Evolutionary conservation across 2,888 invertebrate genomes (phyloP), one percentile per base, ranked within the genome.

Genomic region (Mesopsocus fuscifrons): DNA sequence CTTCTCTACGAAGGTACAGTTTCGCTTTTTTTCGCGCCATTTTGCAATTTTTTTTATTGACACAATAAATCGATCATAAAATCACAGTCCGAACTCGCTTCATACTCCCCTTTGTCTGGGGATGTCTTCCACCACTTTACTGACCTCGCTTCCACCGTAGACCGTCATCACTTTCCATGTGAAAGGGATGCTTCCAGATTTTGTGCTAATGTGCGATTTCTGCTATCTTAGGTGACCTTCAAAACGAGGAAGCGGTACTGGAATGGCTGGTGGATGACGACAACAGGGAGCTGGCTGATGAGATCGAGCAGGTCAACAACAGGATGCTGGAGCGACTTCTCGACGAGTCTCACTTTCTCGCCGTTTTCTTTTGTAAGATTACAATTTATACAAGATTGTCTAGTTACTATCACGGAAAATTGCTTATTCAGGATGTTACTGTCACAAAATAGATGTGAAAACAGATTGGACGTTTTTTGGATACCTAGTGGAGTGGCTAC

Each of bases 211-310:
- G n/a, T n/a, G n/a, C n/a, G n/a, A n/a, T n/a, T n/a, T n/a, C n/a
- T n/a, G n/a, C n/a, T n/a, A n/a, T n/a, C n/a, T 52, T 47, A 73
- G 89, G 89, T 20, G 89, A 91, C 62, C 64, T 91, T 41, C 87
- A 87, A 62, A 89, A 89, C 55, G 88, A 89, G 62, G 82, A 87
- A 54, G 83, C 83, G 0, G 87, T 91, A 20, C 64, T 91, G 42
- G 89, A 91, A 61, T 91, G 91, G 91, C 65, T 91, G 2, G 78
- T 84, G 50, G 89, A 91, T 57, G 91, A 91, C 55, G 89, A 91
- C 49, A 91, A 89, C 58, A 72, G 91, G 11, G 91, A 91, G 63
- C 59, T 91, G 51, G 87, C 87, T 16, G 91, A 91, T 62, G 89
- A 91, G 66, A 91, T 91, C 51, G 91, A 91, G 63, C 81, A 84